Base-by-base conservation (phyloP, 2,888 invertebrate genomes). In the Acanthosepion lycidas region DNA sequence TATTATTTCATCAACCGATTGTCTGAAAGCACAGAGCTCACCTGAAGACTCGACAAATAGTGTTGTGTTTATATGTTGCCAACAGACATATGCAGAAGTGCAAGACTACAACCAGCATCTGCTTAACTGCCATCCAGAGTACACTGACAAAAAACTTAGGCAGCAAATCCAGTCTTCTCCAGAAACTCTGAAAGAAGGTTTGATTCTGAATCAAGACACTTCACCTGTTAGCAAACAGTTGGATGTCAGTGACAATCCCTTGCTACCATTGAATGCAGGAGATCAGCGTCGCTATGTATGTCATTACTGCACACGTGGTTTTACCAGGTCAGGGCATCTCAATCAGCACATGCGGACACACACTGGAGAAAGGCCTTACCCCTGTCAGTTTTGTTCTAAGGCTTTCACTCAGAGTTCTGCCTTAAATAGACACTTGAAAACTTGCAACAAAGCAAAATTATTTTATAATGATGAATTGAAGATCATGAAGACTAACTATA, bases 311-410 rank as follows among this genome's bases (percentile, higher is more conserved):
- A 93, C 49, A 23, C 93, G 93, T 93, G 93, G 93, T n/a, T 93
- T 93, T 93, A 53, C 93, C 15, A 51, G 93, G 28, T 93, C 93
- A 18, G 51, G 93, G n/a, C 93, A 93, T 93, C 53, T 93, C 49
- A 51, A 53, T 18, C 93, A 93, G 48, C 93, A 93, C 28, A 49
- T 93, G 49, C 51, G 93, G n/a, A 93, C 93, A 15, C 93, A 93
- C 53, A 93, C 93, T n/a, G 93, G 93, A n/a, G 93, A 93, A n/a
- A 51, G 93, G 51, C 93, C 93, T n/a, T 93, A 51, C 28, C n/a
- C 93, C 51, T 93, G 93, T 93, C 49, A 93, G 51, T 93, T 42
- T 26, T 93, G 93, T 51, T 42, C 0, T 5, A 93, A 93, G 53
- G 93, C 93, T n/a, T 93, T 93, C n/a, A 93, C 93, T 6, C 93